Conservation (phyloP, 1,140 invertebrate genomes). For the Chymomyza costata region DNA sequence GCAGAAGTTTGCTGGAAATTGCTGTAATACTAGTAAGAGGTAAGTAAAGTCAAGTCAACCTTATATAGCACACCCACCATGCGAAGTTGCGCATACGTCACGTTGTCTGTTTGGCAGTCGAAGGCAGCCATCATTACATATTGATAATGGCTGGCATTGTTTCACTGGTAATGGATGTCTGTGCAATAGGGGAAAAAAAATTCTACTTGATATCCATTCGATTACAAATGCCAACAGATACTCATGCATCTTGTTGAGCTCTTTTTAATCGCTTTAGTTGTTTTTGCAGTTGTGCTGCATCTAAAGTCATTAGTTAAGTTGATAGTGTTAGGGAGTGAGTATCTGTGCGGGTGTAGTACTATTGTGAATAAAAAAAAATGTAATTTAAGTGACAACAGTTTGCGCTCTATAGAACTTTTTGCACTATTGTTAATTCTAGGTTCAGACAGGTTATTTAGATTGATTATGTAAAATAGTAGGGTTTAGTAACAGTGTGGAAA, state of each 20-base stretch:
- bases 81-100: conserved; percentile 27
- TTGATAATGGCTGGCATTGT: conserved; percentile 37
- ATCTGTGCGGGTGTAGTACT: too few species aligned
- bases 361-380: too few species aligned
- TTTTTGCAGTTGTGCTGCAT: conserved; percentile 11
- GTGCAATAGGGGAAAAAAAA: conserved; percentile 1
- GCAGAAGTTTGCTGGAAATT: conserved; percentile 14
- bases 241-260: conserved; percentile 24
- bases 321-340: conserved; percentile 34
- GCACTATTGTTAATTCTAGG: too few species aligned
- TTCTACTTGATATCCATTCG: conserved; percentile 21
- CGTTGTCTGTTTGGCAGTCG: not conserved
- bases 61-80: conserved; percentile 24
- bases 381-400: too few species aligned
- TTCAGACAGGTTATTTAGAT: too few species aligned
- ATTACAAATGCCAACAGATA: too few species aligned
- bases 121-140: conserved; percentile 3
- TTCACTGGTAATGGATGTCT: conserved; percentile 25
- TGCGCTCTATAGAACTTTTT: too few species aligned
- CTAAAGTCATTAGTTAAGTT: conserved; percentile 44
- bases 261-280: conserved; percentile 46
- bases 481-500: too few species aligned
- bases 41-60: conserved; percentile 32
- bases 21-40: conserved; percentile 48
- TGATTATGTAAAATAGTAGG: too few species aligned